Base-by-base conservation (phyloP, 2,888 invertebrate species). In the Apocheima hispidaria region DNA sequence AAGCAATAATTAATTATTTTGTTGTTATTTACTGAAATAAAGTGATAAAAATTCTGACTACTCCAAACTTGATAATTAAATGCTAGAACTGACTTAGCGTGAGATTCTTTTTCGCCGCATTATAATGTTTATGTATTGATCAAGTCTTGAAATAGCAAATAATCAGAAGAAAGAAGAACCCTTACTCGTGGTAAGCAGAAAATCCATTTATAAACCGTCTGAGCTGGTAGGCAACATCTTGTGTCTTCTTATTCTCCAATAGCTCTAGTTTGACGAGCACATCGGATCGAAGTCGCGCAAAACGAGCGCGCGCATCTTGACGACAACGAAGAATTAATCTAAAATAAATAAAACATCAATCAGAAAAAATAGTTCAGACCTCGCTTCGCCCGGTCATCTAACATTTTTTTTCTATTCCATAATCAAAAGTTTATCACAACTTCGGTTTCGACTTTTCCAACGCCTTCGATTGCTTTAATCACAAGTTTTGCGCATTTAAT, bases 231-330 rank as follows among this genome's bases (percentile, higher is more conserved):
- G 98, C 98, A 2, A 99, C 96, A 73, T 99, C 99, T 82, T 99
- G 98, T 0, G 99, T 98, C 86, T 99, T 99, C 87, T 99, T 99
- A 81, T 98, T 98, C 81, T 99, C 99, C 20, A 99, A 88, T 14
- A 99, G 92, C 86, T 99, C 99, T 87, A 99, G 94, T 90, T 99
- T 99, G 0, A 99, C 98, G 51, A 99, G 92, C 0, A 99, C 99
- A 86, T 98, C 99, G 4, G 96, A 97, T 72, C 96, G 94, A 55
- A 98, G 88, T 46, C 96, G 95, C 0, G 97, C 98, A 83, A 98
- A 98, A 67, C 97, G 95, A 0, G 94, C 91, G 58, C 99, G 93
- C 0, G 99, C 99, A 71, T 99, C 97, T 91, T 99, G 99, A 0
- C 99, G 95, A 83, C 99, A 99, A 56, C 99, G 95, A 6, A 99